A percentile compares a stretch with the other conserved stretches of the same genome.
phyloP scores from a whole-genome alignment of 2,888 invertebrate genomes.

The Stenodema calcarata region DNA sequence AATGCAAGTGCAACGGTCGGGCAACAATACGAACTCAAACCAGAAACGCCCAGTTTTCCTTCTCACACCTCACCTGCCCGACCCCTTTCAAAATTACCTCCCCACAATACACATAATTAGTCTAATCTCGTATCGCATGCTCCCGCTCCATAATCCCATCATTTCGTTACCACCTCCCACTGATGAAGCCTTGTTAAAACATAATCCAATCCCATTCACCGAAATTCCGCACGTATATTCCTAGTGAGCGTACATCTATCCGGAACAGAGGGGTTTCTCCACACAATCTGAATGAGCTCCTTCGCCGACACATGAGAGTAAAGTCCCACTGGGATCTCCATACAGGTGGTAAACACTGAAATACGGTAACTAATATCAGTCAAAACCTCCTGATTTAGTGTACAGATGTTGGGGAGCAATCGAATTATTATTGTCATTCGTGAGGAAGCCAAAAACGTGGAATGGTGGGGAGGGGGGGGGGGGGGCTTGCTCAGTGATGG shows the following conservation, averaged over 20 bases:
- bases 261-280: neutral
- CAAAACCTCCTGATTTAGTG: too few relatives aligned
- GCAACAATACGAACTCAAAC: neutral
- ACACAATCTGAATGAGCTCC: neutral
- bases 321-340: too few relatives aligned
- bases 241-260: neutral
- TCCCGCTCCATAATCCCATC: neutral
- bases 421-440: too few relatives aligned
- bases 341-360: too few relatives aligned
- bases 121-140: constrained; percentile 2
- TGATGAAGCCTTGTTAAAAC: constrained; percentile 2
- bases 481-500: too few relatives aligned
- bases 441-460: too few relatives aligned
- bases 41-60: neutral
- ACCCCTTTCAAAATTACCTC: neutral
- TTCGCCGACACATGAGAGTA: neutral
- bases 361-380: too few relatives aligned
- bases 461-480: too few relatives aligned
- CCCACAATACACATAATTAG: neutral
- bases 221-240: neutral
- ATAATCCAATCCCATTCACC: neutral
- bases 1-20: neutral
- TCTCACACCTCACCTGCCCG: neutral
- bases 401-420: too few relatives aligned
- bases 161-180: neutral